These are phyloP conservation scores for Conchocele bisecta DNA, from an alignment of 2,888 invertebrate genomes.

Conservation along the genomic window DNA sequence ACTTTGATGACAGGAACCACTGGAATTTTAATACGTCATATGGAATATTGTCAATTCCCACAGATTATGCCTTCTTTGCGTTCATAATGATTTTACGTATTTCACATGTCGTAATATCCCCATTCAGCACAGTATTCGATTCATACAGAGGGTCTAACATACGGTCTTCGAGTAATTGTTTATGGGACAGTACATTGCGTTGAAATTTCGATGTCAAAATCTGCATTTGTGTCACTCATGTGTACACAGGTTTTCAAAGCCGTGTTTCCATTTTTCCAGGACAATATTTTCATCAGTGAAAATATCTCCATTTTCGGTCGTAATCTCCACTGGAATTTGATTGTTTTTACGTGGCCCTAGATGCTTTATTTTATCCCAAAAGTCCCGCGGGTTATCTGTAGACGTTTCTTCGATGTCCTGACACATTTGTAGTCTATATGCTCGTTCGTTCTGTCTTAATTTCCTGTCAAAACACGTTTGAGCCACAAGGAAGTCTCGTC, in stretches of 20 bases:
- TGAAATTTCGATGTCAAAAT: not conserved
- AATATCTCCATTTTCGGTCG: not conserved
- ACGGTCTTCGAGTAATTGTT: too few relatives aligned
- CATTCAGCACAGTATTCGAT: not conserved
- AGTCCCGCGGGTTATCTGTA: not conserved
- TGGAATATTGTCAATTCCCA: not conserved
- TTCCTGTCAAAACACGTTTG: not conserved
- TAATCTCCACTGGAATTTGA: not conserved
- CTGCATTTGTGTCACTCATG: not conserved
- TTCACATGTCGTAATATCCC: not conserved
- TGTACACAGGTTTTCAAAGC: not conserved
- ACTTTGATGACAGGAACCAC: slow-evolving; percentile 15
- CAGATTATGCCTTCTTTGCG: not conserved
- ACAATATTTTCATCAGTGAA: not conserved
- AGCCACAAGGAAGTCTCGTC: too few relatives aligned
- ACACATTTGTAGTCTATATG: not conserved
- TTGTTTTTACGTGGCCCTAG: not conserved
- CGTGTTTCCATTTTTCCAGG: not conserved
- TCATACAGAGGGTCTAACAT: slow-evolving; percentile 17
- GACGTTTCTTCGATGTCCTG: not conserved
- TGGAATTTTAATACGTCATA: not conserved
- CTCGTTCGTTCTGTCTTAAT: not conserved
- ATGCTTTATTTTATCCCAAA: slow-evolving; percentile 1
- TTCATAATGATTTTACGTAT: slow-evolving; percentile 10
- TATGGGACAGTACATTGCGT: too few relatives aligned